These are phyloP conservation scores for Steinernema feltiae DNA, from an alignment of 1,140 invertebrate genomes.

Conservation along the genomic window DNA sequence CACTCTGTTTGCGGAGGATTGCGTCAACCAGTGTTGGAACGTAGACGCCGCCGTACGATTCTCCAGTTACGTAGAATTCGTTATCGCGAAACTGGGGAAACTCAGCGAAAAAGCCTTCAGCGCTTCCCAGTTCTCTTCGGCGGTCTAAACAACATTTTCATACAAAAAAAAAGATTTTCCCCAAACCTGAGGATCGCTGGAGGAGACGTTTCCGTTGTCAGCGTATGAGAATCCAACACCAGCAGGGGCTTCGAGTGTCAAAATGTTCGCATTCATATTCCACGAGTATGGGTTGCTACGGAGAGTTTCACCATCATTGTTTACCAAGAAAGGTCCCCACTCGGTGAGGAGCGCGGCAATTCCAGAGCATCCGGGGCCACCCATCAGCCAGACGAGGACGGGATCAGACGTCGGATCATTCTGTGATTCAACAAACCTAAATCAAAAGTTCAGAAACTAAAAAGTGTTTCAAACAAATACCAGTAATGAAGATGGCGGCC, in stretches of 20 bases:
- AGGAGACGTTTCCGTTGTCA: conserved; percentile 57
- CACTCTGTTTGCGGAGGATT: conserved; percentile 49
- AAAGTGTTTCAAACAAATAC: conserved; percentile 16
- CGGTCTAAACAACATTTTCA: no score
- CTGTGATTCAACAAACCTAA: conserved; percentile 61
- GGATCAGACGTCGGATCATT: conserved; percentile 60
- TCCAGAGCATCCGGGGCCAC: conserved; percentile 63
- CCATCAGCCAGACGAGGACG: conserved; percentile 63
- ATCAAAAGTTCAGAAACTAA: not conserved
- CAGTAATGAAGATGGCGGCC: conserved; percentile 34
- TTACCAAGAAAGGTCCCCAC: conserved; percentile 59
- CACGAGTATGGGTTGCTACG: conserved; percentile 60
- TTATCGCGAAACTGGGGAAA: conserved; percentile 61
- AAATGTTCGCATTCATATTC: conserved; percentile 73
- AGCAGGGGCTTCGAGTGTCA: conserved; percentile 63
- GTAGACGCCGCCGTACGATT: conserved; percentile 60
- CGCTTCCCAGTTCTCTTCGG: conserved; percentile 59
- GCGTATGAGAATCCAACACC: conserved; percentile 63
- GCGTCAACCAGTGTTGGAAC: conserved; percentile 60
- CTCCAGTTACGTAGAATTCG: conserved; percentile 60
- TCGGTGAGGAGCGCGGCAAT: conserved; percentile 61
- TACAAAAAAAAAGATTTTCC: no score
- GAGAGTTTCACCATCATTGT: conserved; percentile 54
- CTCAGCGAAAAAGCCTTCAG: conserved; percentile 61
- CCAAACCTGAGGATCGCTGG: conserved; percentile 60